Base-by-base conservation (phyloP, 2,888 invertebrate genomes). In the Brachypterus glaber region DNA sequence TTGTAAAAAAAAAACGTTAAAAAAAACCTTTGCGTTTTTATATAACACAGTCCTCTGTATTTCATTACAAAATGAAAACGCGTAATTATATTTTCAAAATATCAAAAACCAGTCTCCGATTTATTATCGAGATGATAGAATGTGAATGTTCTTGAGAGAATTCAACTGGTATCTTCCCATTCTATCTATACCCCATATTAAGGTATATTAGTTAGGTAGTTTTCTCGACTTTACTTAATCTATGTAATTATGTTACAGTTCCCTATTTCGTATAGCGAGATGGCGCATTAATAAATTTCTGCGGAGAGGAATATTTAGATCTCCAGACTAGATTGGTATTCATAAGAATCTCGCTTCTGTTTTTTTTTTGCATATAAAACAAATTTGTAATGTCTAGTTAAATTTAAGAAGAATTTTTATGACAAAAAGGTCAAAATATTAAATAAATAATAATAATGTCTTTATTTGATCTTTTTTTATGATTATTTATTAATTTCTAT, bases 111-210 rank as follows among this genome's bases (percentile, higher is more conserved):
- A 57, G 59, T 61, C 67, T 68, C 64, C 61, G 63, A 71, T 69
- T 69, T 69, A 72, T 72, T 72, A 73, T 72, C 71, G 39, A 35
- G 33, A 33, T 35, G 67, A 68, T 66, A 57, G 60, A 60, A 52
- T 54, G 58, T 56, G 57, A 52, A 36, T 8, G 18, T 33, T 41
- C 38, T 27, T 36, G 16, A 30, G 18, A 32, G 33, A 31, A 35
- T 5, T 17, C n/a, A 31, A 17, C 5, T 12, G n/a, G 30, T 4
- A 17, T 17, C 15, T 32, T 52, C 53, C 55, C 60, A 54, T 46
- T 62, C 59, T 61, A 40, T 52, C 32, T 47, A 39, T 37, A 52
- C 46, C 53, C 47, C 52, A 51, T 55, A 63, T 63, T 62, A 62
- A 60, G 58, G 59, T 56, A 59, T 57, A 63, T 63, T 63, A 63